Evolutionary conservation across 2,113 vertebrate species (phyloP), one percentile per base, ranked within the genome.

Genomic region (Anguilla rostrata): DNA sequence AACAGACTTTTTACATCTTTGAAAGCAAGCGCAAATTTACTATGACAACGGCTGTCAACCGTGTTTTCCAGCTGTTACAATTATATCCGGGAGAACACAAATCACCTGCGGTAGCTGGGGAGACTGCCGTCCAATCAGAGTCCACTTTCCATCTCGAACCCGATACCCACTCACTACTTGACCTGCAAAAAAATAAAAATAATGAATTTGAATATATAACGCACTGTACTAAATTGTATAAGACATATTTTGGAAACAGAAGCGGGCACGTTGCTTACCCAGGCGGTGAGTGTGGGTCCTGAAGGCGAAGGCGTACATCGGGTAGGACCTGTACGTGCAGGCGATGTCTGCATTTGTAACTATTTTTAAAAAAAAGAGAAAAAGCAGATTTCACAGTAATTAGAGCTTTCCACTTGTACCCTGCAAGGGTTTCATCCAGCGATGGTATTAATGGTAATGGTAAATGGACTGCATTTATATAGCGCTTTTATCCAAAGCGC

Each of bases 121-220:
- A 86, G 97, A 99, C 93, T 99, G 98, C 84, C 97, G 95, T 26
- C 98, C 98, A 92, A 99, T 98, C 90, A 97, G 89, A 0, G 93
- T 95, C 98, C 98, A 99, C 29, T 97, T 96, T 84, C 96, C 97
- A 6, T 97, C 95, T 89, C 98, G 96, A 82, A 99, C 93, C 94
- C 98, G 97, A 95, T 98, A 99, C 49, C 98, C 98, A 90, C 96
- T 99, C 49, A 99, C 98, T 49, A 99, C 98, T 94, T 99, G 95
- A 89, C 98, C 98, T 99, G 82, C n/a, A 91, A 93, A 53, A 83
- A 89, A 5, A 87, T 46, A 88, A 4, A 90, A 6, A 86, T 41
- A 53, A 53, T 53, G 2, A 53, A 87, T 16, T 63, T 12, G 56
- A 26, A 63, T 81, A 34, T 75, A 34, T 11, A n/a, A 34, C 16